Conservation (phyloP, 2,888 invertebrate genomes). For the Toxonevra muliebris region DNA sequence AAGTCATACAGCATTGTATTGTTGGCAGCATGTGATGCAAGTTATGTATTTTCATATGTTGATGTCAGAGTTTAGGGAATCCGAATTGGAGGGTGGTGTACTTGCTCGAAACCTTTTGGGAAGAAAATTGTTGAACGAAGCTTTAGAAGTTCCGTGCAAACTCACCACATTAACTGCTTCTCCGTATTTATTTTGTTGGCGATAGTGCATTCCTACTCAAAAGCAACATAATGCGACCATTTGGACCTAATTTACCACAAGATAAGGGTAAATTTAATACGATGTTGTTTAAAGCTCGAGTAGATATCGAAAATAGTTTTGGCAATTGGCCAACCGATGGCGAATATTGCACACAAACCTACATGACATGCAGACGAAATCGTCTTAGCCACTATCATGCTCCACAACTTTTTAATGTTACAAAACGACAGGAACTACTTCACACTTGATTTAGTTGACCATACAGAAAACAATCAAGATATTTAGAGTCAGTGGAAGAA, state of each 20-base stretch:
- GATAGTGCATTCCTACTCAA: slow-evolving; percentile 30
- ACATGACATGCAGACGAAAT: slow-evolving; percentile 25
- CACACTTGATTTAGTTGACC: slow-evolving; percentile 3
- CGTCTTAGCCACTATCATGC: slow-evolving; percentile 18
- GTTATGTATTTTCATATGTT: slow-evolving; percentile 28
- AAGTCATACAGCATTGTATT: slow-evolving; percentile 30
- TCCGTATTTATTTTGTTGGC: slow-evolving; percentile 31
- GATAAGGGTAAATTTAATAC: slow-evolving; percentile 23
- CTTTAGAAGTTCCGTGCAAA: slow-evolving; percentile 23
- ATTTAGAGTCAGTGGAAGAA: too few species aligned
- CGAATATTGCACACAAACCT: slow-evolving; percentile 20
- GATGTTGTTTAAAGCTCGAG: slow-evolving; percentile 12
- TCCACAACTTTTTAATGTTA: slow-evolving; percentile 30
- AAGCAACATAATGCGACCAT: slow-evolving; percentile 29
- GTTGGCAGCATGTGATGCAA: slow-evolving; percentile 17
- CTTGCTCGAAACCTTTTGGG: slow-evolving; percentile 30
- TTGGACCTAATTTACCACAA: slow-evolving; percentile 14
- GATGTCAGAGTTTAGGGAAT: slow-evolving; percentile 20
- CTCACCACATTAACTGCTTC: slow-evolving; percentile 23
- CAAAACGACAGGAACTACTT: slow-evolving; percentile 17
- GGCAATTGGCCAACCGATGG: slow-evolving; percentile 9
- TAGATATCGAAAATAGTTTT: slow-evolving; percentile 8
- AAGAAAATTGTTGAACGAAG: slow-evolving; percentile 17
- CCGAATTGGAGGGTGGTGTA: slow-evolving; percentile 22
- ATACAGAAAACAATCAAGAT: too few species aligned